These are phyloP conservation scores for Hemichromis elongatus DNA, from an alignment of 2,113 vertebrate genomes.

Conservation along the genomic window DNA sequence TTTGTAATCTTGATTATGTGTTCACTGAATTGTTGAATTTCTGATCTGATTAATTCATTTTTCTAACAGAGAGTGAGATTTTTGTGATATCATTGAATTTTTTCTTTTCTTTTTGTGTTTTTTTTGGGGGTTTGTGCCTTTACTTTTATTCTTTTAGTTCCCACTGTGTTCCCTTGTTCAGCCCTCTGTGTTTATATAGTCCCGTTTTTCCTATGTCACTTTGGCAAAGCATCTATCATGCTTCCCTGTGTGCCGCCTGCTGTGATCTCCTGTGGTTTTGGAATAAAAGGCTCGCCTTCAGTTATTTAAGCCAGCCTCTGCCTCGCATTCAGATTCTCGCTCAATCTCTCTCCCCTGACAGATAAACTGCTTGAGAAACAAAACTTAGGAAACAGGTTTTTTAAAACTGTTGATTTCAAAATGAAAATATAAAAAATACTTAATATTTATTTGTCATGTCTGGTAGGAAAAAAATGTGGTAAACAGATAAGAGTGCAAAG, in stretches of 20 bases:
- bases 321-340: not conserved
- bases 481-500: not conserved
- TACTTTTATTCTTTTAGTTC: not conserved
- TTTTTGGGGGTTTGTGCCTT: not conserved
- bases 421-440: not conserved
- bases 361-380: not conserved
- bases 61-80: not conserved
- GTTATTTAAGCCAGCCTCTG: not conserved
- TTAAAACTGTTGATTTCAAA: not conserved
- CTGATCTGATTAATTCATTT: not conserved
- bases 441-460: not conserved
- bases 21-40: not conserved
- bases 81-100: not conserved
- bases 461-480: not conserved
- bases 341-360: not conserved
- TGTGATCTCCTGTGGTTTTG: not conserved
- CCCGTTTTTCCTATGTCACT: not conserved
- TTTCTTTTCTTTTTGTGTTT: not conserved
- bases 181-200: not conserved
- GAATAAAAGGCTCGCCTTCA: not conserved
- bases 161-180: not conserved
- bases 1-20: not conserved
- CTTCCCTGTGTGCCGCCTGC: not conserved
- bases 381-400: not conserved
- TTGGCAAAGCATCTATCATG: not conserved